Evolutionary conservation across 1,140 invertebrate genomes (phyloP).

Genomic region (Trypoxylus dichotomus): DNA sequence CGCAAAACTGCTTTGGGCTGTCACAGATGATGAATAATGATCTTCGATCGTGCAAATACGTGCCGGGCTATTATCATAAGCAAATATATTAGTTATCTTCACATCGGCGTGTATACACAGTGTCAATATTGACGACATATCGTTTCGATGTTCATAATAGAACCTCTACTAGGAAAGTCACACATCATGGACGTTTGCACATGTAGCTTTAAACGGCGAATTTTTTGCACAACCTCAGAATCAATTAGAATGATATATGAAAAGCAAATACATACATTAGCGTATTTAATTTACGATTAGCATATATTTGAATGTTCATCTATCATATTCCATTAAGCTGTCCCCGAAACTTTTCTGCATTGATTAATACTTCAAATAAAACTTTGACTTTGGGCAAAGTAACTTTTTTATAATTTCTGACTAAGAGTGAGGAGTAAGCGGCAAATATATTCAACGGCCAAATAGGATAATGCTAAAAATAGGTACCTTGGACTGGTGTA

Average conservation of each 20-base stretch:
- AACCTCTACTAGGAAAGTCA: not conserved
- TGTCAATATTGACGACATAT: not conserved
- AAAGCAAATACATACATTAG: not conserved
- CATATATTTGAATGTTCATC: not conserved
- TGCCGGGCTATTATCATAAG: not conserved
- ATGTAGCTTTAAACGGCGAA: not conserved
- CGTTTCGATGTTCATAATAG: not conserved
- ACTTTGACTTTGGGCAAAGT: too few species aligned
- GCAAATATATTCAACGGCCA: too few species aligned
- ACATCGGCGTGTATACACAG: not conserved
- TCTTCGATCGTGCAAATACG: slow-evolving; percentile 2
- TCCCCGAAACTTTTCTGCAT: too few species aligned
- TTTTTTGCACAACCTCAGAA: not conserved
- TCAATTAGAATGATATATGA: slow-evolving; percentile 1
- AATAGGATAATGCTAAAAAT: too few species aligned
- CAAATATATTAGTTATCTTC: not conserved
- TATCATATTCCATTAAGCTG: not conserved
- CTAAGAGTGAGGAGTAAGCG: too few species aligned
- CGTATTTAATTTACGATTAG: not conserved
- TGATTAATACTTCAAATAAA: too few species aligned
- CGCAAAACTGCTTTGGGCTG: not conserved
- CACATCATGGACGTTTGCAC: not conserved
- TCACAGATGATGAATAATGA: slow-evolving; percentile 7
- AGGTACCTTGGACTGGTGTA: too few species aligned
- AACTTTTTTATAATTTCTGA: too few species aligned